Percentiles rank a stretch among this genome's conserved stretches.
These are phyloP conservation scores for Drosophila austrosaltans DNA, from an alignment of 2,888 invertebrate species.

Conservation along the genomic window DNA sequence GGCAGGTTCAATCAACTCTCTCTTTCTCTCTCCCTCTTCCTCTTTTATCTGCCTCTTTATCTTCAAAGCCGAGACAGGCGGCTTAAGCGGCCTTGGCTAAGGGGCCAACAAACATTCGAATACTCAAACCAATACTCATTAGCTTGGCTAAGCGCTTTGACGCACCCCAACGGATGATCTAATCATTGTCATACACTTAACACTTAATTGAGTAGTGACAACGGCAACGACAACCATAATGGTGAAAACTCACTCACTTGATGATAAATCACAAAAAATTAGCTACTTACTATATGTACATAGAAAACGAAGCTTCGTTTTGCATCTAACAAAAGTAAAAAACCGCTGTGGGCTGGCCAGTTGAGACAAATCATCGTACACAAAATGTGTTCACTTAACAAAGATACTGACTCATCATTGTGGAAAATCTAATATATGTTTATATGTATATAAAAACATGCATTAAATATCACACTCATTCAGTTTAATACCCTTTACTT, in stretches of 20 bases:
- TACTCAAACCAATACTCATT: conserved; percentile 37
- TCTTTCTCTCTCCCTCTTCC: background rate
- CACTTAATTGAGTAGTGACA: conserved; percentile 48
- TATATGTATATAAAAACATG: background rate
- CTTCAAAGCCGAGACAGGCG: background rate
- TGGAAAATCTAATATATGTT: background rate
- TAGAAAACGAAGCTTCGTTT: conserved; percentile 24
- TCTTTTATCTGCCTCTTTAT: background rate
- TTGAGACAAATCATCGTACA: conserved; percentile 17
- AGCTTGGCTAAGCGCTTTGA: conserved; percentile 59
- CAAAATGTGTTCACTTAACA: background rate
- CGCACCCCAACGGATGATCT: conserved; percentile 60
- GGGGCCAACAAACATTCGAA: conserved; percentile 17
- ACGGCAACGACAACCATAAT: conserved; percentile 7
- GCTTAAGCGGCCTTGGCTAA: conserved; percentile 54
- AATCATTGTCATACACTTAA: conserved; percentile 61
- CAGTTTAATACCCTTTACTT: background rate
- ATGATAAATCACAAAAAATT: conserved; percentile 53
- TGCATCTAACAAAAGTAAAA: conserved; percentile 30
- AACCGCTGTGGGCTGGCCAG: conserved; percentile 21
- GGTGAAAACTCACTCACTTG: conserved; percentile 39
- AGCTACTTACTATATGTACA: conserved; percentile 28
- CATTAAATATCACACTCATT: conserved; percentile 3
- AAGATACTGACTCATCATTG: conserved; percentile 35
- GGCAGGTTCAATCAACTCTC: conserved; percentile 63